A percentile compares a stretch with the other conserved stretches of the same genome.
phyloP scores from a whole-genome alignment of 2,113 vertebrate species.

The Thamnaconus septentrionalis region DNA sequence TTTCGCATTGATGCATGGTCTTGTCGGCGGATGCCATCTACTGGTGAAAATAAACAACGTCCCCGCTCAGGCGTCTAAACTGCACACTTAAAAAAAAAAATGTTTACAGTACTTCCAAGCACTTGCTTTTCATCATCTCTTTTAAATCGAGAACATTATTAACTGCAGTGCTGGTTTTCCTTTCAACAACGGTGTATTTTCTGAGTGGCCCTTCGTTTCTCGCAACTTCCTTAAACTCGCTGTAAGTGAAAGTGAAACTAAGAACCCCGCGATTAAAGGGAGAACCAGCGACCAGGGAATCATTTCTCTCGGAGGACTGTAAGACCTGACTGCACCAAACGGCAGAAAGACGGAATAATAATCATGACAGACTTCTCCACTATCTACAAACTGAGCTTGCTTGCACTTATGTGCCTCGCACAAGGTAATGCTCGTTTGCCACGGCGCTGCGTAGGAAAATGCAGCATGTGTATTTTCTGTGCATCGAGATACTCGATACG shows the following conservation, averaged over 20 bases:
- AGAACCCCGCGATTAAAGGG: neutral
- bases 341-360: accelerated
- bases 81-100: too few relatives aligned
- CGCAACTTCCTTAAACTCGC: accelerated
- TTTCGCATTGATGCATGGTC: neutral
- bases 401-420: conserved; percentile 26
- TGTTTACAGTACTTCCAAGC: neutral
- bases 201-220: too few relatives aligned
- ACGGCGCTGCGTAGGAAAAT: neutral
- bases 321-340: accelerated
- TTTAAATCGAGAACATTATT: neutral
- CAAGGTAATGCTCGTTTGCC: conserved; percentile 41
- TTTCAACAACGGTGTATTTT: neutral
- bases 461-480: too few relatives aligned
- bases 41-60: accelerated
- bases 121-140: too few relatives aligned
- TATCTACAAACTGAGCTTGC: conserved; percentile 43
- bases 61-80: too few relatives aligned
- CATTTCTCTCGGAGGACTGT: accelerated
- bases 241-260: conserved; percentile 48
- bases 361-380: conserved; percentile 51
- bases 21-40: conserved; percentile 26
- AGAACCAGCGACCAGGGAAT: conserved; percentile 3
- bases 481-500: neutral
- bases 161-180: neutral